phyloP scores from a whole-genome alignment of 1,140 invertebrate species.

The Dolichoris vasculosae region DNA sequence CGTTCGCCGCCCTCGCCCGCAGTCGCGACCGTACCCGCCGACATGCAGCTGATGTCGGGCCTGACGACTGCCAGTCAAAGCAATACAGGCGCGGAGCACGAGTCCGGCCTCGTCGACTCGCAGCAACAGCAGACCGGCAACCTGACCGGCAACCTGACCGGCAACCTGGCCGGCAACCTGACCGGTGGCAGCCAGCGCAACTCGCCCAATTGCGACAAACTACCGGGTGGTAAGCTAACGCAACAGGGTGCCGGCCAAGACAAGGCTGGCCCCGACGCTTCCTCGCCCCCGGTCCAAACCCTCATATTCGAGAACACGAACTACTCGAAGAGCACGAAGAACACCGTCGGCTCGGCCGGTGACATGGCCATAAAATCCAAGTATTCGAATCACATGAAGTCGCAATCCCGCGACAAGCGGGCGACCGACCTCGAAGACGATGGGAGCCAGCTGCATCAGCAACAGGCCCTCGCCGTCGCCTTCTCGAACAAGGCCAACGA shows the following conservation, averaged over 20 bases:
- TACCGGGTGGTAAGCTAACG: slow-evolving; percentile 55
- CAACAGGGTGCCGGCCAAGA: slow-evolving; percentile 73
- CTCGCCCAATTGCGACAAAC: slow-evolving; percentile 73
- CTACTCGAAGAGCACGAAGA: slow-evolving; percentile 78
- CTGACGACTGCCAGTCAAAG: slow-evolving; percentile 52
- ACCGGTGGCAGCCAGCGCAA: slow-evolving; percentile 77
- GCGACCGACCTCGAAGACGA: slow-evolving; percentile 66
- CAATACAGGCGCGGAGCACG: not conserved
- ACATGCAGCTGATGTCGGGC: slow-evolving; percentile 67
- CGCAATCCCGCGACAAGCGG: slow-evolving; percentile 69
- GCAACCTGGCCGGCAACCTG: slow-evolving; percentile 52
- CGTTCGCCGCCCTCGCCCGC: slow-evolving; percentile 74
- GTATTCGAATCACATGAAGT: slow-evolving; percentile 73
- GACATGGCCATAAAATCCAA: slow-evolving; percentile 74
- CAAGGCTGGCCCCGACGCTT: slow-evolving; percentile 78
- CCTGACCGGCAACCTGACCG: not conserved
- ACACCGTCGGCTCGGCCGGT: slow-evolving; percentile 57
- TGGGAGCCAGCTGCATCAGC: slow-evolving; percentile 62
- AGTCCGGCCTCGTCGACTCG: slow-evolving; percentile 63
- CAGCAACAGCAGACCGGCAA: slow-evolving; percentile 55
- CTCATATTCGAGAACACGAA: slow-evolving; percentile 95
- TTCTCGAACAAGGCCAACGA: slow-evolving; percentile 79
- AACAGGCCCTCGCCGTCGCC: slow-evolving; percentile 72
- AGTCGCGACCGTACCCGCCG: slow-evolving; percentile 54
- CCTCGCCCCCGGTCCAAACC: slow-evolving; percentile 87